Evolutionary conservation across 2,888 invertebrate species (phyloP).

Genomic region (Ochropleura leucogaster): DNA sequence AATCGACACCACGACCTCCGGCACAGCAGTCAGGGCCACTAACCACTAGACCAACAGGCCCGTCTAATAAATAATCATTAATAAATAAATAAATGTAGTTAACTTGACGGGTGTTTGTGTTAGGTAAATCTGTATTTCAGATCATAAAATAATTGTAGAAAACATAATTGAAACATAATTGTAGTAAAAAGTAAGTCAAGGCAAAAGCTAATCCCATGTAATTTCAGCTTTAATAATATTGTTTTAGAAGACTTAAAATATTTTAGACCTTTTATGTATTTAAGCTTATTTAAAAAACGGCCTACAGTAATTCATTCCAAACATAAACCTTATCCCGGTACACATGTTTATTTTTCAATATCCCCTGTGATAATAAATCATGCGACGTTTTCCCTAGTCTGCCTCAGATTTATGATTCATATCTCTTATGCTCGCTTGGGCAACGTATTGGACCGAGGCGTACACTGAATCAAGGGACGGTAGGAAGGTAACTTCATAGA

Average conservation of each 20-base stretch:
- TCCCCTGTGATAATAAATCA: conserved; percentile 41
- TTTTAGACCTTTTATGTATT: not conserved
- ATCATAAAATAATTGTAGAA: too few relatives aligned
- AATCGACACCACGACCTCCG: too few relatives aligned
- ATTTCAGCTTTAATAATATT: not conserved
- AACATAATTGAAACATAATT: too few relatives aligned
- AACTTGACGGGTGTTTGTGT: too few relatives aligned
- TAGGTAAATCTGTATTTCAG: too few relatives aligned
- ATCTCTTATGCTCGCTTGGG: conserved; percentile 33
- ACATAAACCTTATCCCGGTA: not conserved
- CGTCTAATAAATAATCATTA: too few relatives aligned
- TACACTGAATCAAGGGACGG: conserved; percentile 2
- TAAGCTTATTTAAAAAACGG: conserved; percentile 1
- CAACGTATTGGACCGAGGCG: conserved; percentile 34
- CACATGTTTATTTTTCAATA: conserved; percentile 48
- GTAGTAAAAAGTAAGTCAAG: too few relatives aligned
- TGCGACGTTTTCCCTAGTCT: conserved; percentile 25
- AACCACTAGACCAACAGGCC: too few relatives aligned
- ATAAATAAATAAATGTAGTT: too few relatives aligned
- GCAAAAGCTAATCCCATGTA: not conserved
- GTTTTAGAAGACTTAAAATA: not conserved
- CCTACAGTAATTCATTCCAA: not conserved
- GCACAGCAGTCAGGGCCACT: too few relatives aligned
- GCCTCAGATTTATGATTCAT: conserved; percentile 50
- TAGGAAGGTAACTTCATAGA: not conserved